Evolutionary conservation across 2,113 vertebrate genomes (phyloP), one percentile per base, ranked within the genome.

Genomic region (Pterocles orientalis): DNA sequence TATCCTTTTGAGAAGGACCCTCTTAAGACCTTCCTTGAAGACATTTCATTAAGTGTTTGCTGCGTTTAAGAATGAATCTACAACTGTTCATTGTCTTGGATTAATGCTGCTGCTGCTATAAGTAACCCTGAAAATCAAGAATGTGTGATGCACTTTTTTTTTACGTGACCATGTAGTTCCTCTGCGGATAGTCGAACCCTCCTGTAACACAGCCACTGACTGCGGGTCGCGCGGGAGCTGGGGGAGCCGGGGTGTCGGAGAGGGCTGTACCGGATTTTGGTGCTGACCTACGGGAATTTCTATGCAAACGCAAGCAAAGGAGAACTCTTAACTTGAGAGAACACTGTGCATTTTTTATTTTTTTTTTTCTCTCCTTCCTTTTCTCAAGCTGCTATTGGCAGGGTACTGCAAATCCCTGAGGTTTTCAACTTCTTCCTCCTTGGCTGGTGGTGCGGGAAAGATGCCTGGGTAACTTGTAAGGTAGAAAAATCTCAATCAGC

Each of bases 51-150:
- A 92, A 94, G 80, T 97, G 85, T 96, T 97, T 97, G 94, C 96
- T 98, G 96, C 94, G 73, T 98, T 98, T 96, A 93, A 95, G 94
- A 95, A 95, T 80, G 79, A 97, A 96, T 89, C 96, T 94, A 95
- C 96, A 97, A 66, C 91, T 95, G 97, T 97, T 98, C 95, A 61
- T 97, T 95, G 97, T 98, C 97, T 97, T 91, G 96, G 97, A 96
- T 97, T 98, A 97, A 97, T 98, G 97, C 97, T 98, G 97, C 98
- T 98, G 98, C 98, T 98, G 97, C 97, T 98, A 97, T 97, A 92
- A 97, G 95, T 98, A 97, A 97, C 95, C 94, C 94, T 97, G 97
- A 98, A 97, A 98, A 97, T 97, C 97, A 92, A 98, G 98, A 98
- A 97, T 98, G 97, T 98, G 98, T 98, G 97, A 98, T 98, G 98